Evolutionary conservation across 2,888 invertebrate genomes (phyloP), one percentile per base, ranked within the genome.

Genomic region (Synergus itoensis): DNA sequence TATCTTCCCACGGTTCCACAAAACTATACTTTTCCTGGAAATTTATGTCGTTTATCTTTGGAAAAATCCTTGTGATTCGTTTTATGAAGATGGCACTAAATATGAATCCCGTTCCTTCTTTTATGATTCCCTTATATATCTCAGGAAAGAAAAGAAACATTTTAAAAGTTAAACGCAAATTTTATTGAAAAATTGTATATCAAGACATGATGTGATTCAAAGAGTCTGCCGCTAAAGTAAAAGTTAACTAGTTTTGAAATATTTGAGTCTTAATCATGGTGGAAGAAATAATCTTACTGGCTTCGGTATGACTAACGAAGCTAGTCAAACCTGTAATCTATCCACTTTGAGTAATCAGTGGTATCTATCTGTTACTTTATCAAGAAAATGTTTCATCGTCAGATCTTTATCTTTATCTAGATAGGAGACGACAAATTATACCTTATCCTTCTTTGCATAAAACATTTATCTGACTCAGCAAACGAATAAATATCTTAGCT

Each of bases 401-500:
- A 73, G 69, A 73, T 73, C n/a, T 36, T n/a, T 73, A 73, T 73
- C 45, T n/a, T 28, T 18, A 67, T 43, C 41, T 5, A 21, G 43
- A 67, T 67, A 73, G 48, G n/a, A 28, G 16, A 21, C 18, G 48
- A 28, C 45, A 48, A 73, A 45, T 48, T 73, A 73, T 73, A 28
- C 48, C 69, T 53, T 53, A 73, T 73, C 69, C 45, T 73, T 28
- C 45, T 28, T 73, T 48, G 69, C 69, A 73, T 53, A 69, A 69
- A 69, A 45, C 21, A 48, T 65, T 65, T 65, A n/a, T 41, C 11
- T 40, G 65, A n/a, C 65, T n/a, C 40, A 65, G 40, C 5, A 65
- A 16, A 21, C 1, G 21, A 73, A 45, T 73, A 48, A 36, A 9
- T 12, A 21, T 28, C 11, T 40, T 65, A 40, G 11, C 16, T 40